Evolutionary conservation across 2,888 invertebrate species (phyloP).

Genomic region (Dendrolimus pini): DNA sequence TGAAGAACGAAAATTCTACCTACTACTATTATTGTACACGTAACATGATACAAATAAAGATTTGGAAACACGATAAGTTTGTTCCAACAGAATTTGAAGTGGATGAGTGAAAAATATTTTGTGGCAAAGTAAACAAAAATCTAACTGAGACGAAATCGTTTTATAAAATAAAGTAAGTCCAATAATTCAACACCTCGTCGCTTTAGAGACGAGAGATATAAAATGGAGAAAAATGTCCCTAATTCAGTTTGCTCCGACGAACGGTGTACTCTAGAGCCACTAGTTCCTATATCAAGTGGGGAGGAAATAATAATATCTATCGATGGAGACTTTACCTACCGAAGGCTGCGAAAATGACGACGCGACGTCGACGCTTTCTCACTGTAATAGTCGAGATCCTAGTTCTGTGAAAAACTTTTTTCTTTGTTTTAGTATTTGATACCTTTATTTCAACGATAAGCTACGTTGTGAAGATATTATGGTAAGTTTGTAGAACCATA

Average conservation of each 20-base stretch:
- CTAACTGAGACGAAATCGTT: conserved; percentile 51
- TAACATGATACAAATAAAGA: too few relatives aligned
- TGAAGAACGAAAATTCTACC: too few relatives aligned
- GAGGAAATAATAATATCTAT: conserved; percentile 54
- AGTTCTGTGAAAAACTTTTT: conserved; percentile 21
- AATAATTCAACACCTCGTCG: conserved; percentile 69
- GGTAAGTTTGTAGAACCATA: too few relatives aligned
- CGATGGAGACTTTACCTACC: conserved; percentile 32
- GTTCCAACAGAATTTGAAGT: conserved; percentile 42
- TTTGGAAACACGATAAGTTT: conserved; percentile 24
- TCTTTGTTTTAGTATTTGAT: conserved; percentile 19
- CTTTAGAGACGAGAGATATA: conserved; percentile 58
- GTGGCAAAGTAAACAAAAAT: conserved; percentile 59
- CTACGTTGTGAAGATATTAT: too few relatives aligned
- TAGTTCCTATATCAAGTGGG: conserved; percentile 40
- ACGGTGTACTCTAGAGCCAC: conserved; percentile 48
- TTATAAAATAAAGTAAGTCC: conserved; percentile 70
- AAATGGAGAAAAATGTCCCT: conserved; percentile 68
- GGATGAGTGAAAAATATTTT: conserved; percentile 39
- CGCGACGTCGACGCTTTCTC: conserved; percentile 34
- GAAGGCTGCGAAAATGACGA: conserved; percentile 26
- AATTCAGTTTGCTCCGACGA: conserved; percentile 65
- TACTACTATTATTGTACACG: too few relatives aligned
- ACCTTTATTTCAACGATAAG: conserved; percentile 9
- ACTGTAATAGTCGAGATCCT: conserved; percentile 28